phyloP scores from a whole-genome alignment of 2,113 vertebrate species.

The Pseudois nayaur region DNA sequence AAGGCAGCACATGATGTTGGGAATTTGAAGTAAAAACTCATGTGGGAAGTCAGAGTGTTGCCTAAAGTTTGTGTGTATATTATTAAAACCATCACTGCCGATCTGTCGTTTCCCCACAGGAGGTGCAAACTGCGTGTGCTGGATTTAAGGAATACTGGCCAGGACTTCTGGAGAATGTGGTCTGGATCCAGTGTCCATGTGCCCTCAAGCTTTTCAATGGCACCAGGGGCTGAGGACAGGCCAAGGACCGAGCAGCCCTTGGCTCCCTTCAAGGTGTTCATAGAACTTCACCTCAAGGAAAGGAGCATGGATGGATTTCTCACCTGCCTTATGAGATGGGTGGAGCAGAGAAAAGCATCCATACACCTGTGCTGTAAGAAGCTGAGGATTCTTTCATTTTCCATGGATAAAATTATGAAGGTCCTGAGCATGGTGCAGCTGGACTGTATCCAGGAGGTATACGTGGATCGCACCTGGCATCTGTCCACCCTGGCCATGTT shows the following conservation, averaged over 20 bases:
- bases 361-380: neutral
- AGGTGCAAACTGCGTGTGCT: neutral
- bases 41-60: neutral
- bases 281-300: neutral
- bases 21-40: neutral
- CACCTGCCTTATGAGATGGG: neutral
- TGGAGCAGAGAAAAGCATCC: neutral
- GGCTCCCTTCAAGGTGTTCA: neutral
- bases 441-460: neutral
- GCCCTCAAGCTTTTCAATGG: fast-evolving
- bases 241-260: fast-evolving
- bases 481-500: neutral
- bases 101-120: neutral
- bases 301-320: neutral
- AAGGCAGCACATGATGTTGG: neutral
- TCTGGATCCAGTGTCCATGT: neutral
- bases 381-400: neutral
- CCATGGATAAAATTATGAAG: neutral
- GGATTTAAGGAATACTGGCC: neutral
- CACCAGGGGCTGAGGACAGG: neutral
- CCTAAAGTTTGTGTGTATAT: neutral
- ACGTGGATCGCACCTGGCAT: neutral
- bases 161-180: neutral
- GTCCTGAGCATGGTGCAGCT: neutral
- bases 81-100: neutral